These are phyloP conservation scores for Cygnus buccinator DNA, from an alignment of 2,113 vertebrate species.

Conservation along the genomic window DNA sequence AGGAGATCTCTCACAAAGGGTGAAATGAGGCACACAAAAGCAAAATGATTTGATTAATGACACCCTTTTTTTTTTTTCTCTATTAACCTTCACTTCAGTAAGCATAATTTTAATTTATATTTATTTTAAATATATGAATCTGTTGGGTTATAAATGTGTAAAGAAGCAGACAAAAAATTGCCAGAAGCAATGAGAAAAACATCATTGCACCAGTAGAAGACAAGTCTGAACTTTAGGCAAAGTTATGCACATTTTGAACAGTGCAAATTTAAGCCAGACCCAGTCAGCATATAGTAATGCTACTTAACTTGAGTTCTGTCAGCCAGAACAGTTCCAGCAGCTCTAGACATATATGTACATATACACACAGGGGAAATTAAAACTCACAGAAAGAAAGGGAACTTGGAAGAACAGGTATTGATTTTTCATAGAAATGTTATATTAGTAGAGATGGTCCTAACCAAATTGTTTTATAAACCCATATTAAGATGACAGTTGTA, in stretches of 20 bases:
- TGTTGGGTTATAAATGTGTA: background rate
- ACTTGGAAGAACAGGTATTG: constrained; percentile 13
- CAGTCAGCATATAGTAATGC: background rate
- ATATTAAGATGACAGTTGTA: background rate
- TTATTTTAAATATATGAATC: background rate
- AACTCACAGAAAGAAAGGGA: constrained; percentile 4
- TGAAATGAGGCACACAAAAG: background rate
- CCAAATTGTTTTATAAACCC: constrained; percentile 35
- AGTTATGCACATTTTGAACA: background rate
- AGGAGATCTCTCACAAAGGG: background rate
- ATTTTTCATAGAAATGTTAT: constrained; percentile 47
- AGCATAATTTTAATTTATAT: background rate
- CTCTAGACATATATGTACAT: background rate
- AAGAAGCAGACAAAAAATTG: background rate
- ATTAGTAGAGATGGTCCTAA: background rate
- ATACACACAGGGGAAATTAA: constrained; percentile 48
- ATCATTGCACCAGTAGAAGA: background rate
- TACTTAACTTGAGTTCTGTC: background rate
- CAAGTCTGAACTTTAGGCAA: background rate
- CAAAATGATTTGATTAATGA: background rate
- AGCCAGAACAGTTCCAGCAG: background rate
- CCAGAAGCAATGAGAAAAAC: background rate
- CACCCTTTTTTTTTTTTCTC: background rate
- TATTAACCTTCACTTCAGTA: background rate
- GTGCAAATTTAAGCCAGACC: background rate